Conservation (phyloP, 2,113 vertebrate species). For the Pomatostomus ruficeps region DNA sequence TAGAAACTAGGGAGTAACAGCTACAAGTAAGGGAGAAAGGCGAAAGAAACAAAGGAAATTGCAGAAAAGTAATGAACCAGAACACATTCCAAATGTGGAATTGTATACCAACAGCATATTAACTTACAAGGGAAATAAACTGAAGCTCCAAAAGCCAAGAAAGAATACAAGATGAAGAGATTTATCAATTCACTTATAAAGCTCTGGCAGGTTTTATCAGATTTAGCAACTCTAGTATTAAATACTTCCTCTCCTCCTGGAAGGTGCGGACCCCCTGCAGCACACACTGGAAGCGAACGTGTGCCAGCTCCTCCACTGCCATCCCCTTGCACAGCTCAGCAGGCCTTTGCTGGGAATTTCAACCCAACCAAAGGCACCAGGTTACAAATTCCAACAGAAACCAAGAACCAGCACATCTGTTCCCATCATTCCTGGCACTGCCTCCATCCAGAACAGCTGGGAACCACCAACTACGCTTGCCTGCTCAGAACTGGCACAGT, state of each 20-base stretch:
- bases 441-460: not conserved
- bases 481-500: not conserved
- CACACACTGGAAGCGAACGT: not conserved
- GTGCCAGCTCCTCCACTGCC: not conserved
- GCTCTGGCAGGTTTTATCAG: not conserved
- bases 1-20: not conserved
- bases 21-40: not conserved
- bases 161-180: not conserved
- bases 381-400: not conserved
- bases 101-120: not conserved
- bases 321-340: not conserved
- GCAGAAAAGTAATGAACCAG: not conserved
- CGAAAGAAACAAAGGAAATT: not conserved
- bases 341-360: not conserved
- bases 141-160: not conserved
- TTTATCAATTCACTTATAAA: not conserved
- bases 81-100: not conserved
- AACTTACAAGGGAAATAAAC: not conserved
- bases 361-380: not conserved
- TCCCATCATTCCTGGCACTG: not conserved
- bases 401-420: not conserved
- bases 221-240: not conserved
- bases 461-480: not conserved
- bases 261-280: rapidly evolving
- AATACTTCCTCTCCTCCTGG: not conserved